These are phyloP conservation scores for Lytechinus pictus DNA, from an alignment of 35 echinoderm and acorn worm species.

Conservation along the genomic window DNA sequence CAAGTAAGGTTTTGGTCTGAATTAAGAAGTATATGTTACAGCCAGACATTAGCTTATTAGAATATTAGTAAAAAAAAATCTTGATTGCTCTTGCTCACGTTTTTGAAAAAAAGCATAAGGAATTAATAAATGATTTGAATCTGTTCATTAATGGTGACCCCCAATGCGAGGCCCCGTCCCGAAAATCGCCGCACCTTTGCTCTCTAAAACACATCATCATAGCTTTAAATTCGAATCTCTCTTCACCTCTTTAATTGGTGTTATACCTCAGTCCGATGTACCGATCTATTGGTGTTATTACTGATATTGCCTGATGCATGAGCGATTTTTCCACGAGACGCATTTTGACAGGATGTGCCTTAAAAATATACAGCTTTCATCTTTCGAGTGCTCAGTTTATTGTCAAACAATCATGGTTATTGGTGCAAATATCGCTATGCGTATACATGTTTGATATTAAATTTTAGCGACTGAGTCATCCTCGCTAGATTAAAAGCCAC, in stretches of 20 bases:
- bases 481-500: background rate
- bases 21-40: too few species aligned
- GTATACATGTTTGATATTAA: background rate
- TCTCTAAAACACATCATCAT: background rate
- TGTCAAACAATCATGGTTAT: background rate
- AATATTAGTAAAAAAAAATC: too few species aligned
- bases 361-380: background rate
- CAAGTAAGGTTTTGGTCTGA: too few species aligned
- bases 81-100: too few species aligned
- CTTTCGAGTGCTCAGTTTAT: background rate
- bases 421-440: background rate
- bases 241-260: constrained; percentile 8
- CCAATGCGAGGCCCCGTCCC: too few species aligned
- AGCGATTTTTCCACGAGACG: background rate
- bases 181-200: too few species aligned
- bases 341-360: background rate
- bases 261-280: background rate
- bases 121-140: too few species aligned
- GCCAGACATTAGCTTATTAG: too few species aligned
- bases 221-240: background rate
- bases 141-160: too few species aligned
- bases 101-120: too few species aligned
- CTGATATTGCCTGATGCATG: background rate
- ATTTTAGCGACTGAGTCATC: background rate
- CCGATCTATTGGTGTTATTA: background rate